Evolutionary conservation across 2,797 vertebrate genomes (phyloP).

Genomic region (Dendrocincla tyrannina): DNA sequence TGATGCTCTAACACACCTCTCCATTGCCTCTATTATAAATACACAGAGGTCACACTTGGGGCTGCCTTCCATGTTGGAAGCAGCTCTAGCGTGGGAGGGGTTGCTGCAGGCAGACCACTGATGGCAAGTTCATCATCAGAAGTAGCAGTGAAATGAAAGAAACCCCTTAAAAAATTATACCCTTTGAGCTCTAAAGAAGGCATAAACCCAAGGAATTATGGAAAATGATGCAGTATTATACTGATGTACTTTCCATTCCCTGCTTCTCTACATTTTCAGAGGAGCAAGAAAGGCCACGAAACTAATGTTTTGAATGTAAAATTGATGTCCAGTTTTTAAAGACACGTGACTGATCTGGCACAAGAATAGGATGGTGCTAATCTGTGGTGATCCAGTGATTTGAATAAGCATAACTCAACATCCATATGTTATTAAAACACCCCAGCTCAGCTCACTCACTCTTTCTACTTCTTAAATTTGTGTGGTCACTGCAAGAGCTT

Average conservation of each 20-base stretch:
- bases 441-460: neutral
- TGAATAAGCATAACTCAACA: neutral
- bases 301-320: neutral
- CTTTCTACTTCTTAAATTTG: neutral
- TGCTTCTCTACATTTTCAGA: neutral
- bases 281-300: neutral
- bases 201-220: neutral
- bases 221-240: neutral
- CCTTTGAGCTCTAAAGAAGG: neutral
- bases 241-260: neutral
- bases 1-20: neutral
- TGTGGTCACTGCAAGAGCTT: neutral
- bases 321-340: neutral
- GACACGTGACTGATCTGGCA: neutral
- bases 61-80: neutral
- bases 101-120: slow-evolving; percentile 4
- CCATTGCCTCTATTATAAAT: neutral
- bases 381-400: neutral
- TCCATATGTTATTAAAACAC: neutral
- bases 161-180: neutral
- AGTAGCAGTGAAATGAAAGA: slow-evolving; percentile 8
- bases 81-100: neutral
- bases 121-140: slow-evolving; percentile 18
- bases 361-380: neutral
- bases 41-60: neutral